Percentiles rank a stretch among this genome's conserved stretches.
These are phyloP conservation scores for Reticulitermes speratus DNA, from an alignment of 1,140 invertebrate species.

Conservation along the genomic window DNA sequence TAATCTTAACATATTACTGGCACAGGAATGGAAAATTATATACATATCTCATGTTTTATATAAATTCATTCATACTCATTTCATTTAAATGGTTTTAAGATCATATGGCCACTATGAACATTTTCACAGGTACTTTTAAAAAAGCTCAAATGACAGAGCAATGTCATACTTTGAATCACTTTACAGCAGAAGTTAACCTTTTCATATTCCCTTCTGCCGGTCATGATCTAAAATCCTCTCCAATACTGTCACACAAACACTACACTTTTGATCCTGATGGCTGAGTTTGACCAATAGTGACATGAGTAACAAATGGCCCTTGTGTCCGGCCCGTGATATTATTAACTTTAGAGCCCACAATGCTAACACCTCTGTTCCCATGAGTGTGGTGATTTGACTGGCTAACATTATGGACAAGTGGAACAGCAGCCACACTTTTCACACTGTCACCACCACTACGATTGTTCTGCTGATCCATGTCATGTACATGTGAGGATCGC, in stretches of 20 bases:
- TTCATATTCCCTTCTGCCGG: no score
- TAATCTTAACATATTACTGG: no score
- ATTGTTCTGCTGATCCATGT: constrained; percentile 27
- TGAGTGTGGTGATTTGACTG: not conserved
- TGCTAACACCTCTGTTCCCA: not conserved
- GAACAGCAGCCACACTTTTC: constrained; percentile 24
- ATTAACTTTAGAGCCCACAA: constrained; percentile 1
- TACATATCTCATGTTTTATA: no score
- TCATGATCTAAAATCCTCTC: no score
- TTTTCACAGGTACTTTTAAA: not conserved
- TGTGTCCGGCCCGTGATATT: constrained; percentile 42
- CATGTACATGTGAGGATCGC: not conserved
- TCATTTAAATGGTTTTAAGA: not conserved
- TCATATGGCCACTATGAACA: constrained; percentile 6
- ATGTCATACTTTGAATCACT: not conserved
- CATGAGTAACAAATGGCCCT: constrained; percentile 59
- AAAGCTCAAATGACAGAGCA: not conserved
- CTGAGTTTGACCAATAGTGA: constrained; percentile 47
- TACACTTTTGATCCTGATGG: constrained; percentile 34
- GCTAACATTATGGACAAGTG: not conserved
- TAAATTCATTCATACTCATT: not conserved
- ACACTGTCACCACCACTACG: constrained; percentile 38
- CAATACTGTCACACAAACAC: not conserved
- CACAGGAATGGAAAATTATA: no score
- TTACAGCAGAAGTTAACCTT: no score